Evolutionary conservation across 2,797 vertebrate species (phyloP), one percentile per base, ranked within the genome.

Genomic region (Betta splendens): DNA sequence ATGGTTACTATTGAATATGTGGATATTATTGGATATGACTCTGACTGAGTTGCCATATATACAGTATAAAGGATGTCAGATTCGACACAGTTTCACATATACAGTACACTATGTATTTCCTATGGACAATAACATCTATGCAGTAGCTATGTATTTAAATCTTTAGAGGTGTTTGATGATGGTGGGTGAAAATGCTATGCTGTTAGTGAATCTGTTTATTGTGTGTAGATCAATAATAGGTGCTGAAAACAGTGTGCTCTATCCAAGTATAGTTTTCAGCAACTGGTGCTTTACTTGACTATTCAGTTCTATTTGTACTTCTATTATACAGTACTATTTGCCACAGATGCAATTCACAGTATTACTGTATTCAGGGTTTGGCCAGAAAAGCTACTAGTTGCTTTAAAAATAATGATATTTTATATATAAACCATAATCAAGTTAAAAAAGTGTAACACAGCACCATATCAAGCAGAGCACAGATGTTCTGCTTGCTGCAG

Each of bases 1-100:
- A 70, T 45, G 57, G 47, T 48, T 52, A 47, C 56, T 77, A 65
- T 83, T 84, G 67, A 72, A n/a, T n/a, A n/a, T n/a, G n/a, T n/a
- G n/a, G n/a, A n/a, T n/a, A n/a, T n/a, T n/a, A n/a, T n/a, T 66
- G 36, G 49, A 49, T 58, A 62, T 36, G 32, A 15, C 7, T 54
- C 31, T 51, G 42, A 47, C 40, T 49, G 33, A 23, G 46, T 31
- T 64, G 59, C 43, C 60, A 52, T 47, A 66, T 69, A 38, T 32
- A 59, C n/a, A n/a, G 16, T 43, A 23, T 44, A 68, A 46, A 69
- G 47, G 18, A 47, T 21, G 52, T 38, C 33, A 47, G 32, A 37
- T 60, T 38, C 20, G 40, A 32, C 7, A 13, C 47, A 47, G 44
- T 47, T 40, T 35, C 17, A 9, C 31, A 54, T 9, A 23, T 39